Conservation (phyloP, 2,113 vertebrate species). For the Echinops telfairi region DNA sequence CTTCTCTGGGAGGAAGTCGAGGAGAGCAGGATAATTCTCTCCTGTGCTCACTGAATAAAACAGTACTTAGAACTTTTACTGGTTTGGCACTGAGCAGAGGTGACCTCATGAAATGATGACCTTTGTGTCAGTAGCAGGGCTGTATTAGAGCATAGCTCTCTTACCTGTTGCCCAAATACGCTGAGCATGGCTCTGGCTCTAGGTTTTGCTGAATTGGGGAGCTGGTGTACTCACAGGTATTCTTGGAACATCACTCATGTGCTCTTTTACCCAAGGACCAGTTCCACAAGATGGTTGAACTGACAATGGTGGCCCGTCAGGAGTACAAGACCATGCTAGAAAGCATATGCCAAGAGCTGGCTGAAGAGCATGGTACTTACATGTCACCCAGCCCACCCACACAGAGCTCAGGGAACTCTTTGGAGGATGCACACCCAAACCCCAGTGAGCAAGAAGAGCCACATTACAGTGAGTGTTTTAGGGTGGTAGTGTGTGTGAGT, state of each 20-base stretch:
- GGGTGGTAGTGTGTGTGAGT: too few relatives aligned
- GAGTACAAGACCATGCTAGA: conserved; percentile 94
- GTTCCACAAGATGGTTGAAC: conserved; percentile 96
- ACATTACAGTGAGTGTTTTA: conserved; percentile 91
- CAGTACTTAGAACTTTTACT: background rate
- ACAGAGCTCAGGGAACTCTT: conserved; percentile 5
- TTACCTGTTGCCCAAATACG: background rate
- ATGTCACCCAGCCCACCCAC: background rate
- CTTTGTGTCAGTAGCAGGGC: background rate
- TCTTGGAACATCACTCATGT: background rate
- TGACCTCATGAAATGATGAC: background rate
- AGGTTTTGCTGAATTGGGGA: background rate
- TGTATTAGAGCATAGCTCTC: background rate
- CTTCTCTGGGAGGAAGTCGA: background rate
- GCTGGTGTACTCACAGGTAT: background rate
- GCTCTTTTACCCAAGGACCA: conserved; percentile 86
- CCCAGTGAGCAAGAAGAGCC: conserved; percentile 89
- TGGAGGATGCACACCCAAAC: conserved; percentile 56
- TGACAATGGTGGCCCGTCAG: conserved; percentile 93
- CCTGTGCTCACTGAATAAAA: background rate
- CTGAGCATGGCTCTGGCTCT: background rate
- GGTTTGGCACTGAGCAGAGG: background rate
- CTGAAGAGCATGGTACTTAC: conserved; percentile 60
- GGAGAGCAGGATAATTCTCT: background rate
- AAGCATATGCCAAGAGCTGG: conserved; percentile 81